phyloP scores from a whole-genome alignment of 2,888 invertebrate species.

The Argyra leucocephala region DNA sequence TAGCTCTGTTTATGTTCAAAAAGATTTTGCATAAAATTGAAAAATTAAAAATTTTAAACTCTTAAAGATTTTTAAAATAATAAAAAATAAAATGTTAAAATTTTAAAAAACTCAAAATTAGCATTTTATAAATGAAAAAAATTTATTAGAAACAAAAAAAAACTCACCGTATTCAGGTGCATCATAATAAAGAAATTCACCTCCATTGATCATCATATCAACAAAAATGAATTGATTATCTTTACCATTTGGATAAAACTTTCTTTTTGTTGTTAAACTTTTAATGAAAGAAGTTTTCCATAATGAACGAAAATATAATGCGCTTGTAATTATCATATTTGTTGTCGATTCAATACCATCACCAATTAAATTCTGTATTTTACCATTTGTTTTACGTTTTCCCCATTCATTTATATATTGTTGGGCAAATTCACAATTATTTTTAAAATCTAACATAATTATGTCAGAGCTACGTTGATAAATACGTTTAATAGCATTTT shows the following conservation, averaged over 20 bases:
- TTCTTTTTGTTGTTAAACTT: constrained; percentile 36
- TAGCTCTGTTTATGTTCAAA: no score
- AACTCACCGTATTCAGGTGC: constrained; percentile 22
- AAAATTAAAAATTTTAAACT: no score
- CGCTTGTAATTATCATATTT: constrained; percentile 50
- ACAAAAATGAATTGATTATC: constrained; percentile 29
- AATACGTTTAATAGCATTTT: constrained; percentile 38
- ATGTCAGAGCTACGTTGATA: constrained; percentile 45
- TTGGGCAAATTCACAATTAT: constrained; percentile 37
- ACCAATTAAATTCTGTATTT: constrained; percentile 47
- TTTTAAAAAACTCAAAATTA: no score
- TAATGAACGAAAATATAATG: constrained; percentile 48
- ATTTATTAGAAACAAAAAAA: background rate
- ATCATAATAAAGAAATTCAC: constrained; percentile 45
- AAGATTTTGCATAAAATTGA: no score
- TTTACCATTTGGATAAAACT: constrained; percentile 22
- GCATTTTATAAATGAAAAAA: no score
- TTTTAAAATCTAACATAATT: constrained; percentile 45
- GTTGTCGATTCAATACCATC: constrained; percentile 44
- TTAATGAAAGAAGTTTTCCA: constrained; percentile 52
- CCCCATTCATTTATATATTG: constrained; percentile 49
- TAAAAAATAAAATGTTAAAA: no score
- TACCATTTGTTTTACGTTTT: constrained; percentile 45
- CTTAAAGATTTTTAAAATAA: no score
- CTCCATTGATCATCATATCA: constrained; percentile 53